Conservation (phyloP, 2,888 invertebrate species). For the Drosophila meridionalis region DNA sequence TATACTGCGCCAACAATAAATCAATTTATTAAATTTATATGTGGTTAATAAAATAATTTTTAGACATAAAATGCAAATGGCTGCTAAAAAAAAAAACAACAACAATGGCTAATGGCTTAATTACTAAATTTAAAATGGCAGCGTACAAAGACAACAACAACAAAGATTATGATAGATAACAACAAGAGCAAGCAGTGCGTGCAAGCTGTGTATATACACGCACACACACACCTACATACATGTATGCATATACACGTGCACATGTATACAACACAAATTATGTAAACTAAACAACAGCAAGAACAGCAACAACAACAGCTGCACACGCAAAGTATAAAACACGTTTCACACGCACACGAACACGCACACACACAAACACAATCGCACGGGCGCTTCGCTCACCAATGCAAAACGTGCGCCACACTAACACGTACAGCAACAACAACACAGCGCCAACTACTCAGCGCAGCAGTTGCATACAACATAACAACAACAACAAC, state of each 20-base stretch:
- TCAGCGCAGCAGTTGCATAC: slow-evolving; percentile 61
- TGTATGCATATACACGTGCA: neutral
- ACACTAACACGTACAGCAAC: slow-evolving; percentile 28
- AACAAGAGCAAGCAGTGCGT: slow-evolving; percentile 18
- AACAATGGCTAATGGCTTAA: slow-evolving; percentile 62
- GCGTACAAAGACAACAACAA: slow-evolving; percentile 12
- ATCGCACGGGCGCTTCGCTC: slow-evolving; percentile 27
- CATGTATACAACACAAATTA: slow-evolving; percentile 34
- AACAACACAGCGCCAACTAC: slow-evolving; percentile 50
- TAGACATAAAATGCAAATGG: slow-evolving; percentile 58
- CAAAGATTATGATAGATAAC: slow-evolving; percentile 20
- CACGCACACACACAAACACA: neutral
- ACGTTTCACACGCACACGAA: slow-evolving; percentile 51
- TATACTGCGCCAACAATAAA: slow-evolving; percentile 55
- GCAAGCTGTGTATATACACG: slow-evolving; percentile 1
- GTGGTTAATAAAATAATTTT: slow-evolving; percentile 73
- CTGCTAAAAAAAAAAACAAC: slow-evolving; percentile 21
- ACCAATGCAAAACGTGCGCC: slow-evolving; percentile 74
- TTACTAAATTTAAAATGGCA: slow-evolving; percentile 68
- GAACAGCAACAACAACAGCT: slow-evolving; percentile 40
- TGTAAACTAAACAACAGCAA: slow-evolving; percentile 46
- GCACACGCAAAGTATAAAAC: slow-evolving; percentile 62
- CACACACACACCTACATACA: neutral
- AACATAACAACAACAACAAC: slow-evolving; percentile 41
- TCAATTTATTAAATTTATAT: slow-evolving; percentile 76